These are phyloP conservation scores for Trichogramma evanescens DNA, from an alignment of 2,888 invertebrate species.

Conservation along the genomic window DNA sequence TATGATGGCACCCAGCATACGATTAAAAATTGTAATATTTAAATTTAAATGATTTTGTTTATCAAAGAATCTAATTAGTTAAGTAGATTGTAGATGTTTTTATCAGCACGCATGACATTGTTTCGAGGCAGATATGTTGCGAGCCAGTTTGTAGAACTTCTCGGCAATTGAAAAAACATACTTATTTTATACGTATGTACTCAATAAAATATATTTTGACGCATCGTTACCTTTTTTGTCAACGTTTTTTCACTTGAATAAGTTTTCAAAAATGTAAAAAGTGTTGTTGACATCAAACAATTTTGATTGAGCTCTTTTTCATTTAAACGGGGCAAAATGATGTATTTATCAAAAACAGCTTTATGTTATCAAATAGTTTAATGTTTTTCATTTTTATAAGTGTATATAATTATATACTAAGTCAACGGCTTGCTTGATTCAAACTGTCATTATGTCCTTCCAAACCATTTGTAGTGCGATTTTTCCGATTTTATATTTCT, in stretches of 20 bases:
- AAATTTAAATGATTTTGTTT: constrained; percentile 3
- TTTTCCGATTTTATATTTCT: too few species aligned
- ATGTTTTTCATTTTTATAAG: constrained; percentile 9
- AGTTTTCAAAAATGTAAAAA: constrained; percentile 14
- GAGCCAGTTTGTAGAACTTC: constrained; percentile 9
- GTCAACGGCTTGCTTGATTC: too few species aligned
- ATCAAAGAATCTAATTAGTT: constrained; percentile 3
- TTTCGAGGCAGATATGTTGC: constrained; percentile 7
- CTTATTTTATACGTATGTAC: constrained; percentile 11
- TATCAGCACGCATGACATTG: constrained; percentile 12
- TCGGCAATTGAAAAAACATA: constrained; percentile 11
- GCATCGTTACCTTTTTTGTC: constrained; percentile 9
- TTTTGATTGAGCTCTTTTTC: constrained; percentile 1
- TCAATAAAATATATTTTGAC: constrained; percentile 4
- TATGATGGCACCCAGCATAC: constrained; percentile 7
- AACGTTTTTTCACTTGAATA: constrained; percentile 11
- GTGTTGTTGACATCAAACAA: constrained; percentile 7
- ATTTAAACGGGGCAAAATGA: constrained; percentile 11
- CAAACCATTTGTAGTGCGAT: too few species aligned
- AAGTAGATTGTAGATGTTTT: constrained; percentile 11
- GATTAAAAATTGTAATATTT: neutral
- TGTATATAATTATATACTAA: constrained; percentile 19
- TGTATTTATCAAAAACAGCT: constrained; percentile 3
- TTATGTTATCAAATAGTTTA: constrained; percentile 10
- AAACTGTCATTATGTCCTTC: too few species aligned